phyloP scores from a whole-genome alignment of 1,140 invertebrate genomes.

The Scaptomyza pallida region DNA sequence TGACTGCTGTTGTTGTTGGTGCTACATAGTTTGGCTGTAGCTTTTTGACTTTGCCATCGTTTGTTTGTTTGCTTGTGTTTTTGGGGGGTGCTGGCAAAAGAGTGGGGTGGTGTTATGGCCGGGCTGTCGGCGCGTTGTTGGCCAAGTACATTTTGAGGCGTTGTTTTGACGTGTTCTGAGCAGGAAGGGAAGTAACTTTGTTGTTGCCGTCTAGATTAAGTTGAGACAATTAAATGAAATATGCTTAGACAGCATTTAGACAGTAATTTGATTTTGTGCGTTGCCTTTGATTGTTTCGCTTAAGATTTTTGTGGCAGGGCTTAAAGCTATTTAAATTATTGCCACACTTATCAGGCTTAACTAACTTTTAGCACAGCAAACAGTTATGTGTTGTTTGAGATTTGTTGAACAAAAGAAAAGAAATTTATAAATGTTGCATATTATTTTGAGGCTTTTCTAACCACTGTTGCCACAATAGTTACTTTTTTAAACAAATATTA shows the following conservation, averaged over 20 bases:
- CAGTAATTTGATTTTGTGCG: conserved; percentile 72
- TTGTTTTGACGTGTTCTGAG: conserved; percentile 65
- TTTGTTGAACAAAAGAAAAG: too few relatives aligned
- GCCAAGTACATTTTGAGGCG: conserved; percentile 67
- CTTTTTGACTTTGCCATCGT: conserved; percentile 48
- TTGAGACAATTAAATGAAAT: conserved; percentile 65
- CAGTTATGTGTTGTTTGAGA: neutral
- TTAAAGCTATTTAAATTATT: conserved; percentile 15
- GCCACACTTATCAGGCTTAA: neutral
- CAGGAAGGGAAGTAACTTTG: conserved; percentile 3
- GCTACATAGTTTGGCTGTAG: conserved; percentile 52
- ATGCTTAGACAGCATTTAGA: conserved; percentile 69
- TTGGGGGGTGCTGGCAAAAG: neutral
- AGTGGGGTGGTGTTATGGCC: conserved; percentile 7
- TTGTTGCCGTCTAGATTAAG: conserved; percentile 48
- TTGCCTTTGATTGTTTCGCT: conserved; percentile 32
- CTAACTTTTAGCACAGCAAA: neutral
- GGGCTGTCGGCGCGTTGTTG: conserved; percentile 26
- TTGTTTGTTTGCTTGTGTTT: conserved; percentile 53
- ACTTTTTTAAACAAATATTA: too few relatives aligned
- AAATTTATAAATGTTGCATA: too few relatives aligned
- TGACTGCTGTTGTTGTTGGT: conserved; percentile 37
- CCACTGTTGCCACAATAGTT: too few relatives aligned
- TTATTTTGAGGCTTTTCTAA: too few relatives aligned
- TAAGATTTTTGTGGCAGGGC: neutral